phyloP scores from a whole-genome alignment of 1,140 invertebrate species.

The Asobara japonica region DNA sequence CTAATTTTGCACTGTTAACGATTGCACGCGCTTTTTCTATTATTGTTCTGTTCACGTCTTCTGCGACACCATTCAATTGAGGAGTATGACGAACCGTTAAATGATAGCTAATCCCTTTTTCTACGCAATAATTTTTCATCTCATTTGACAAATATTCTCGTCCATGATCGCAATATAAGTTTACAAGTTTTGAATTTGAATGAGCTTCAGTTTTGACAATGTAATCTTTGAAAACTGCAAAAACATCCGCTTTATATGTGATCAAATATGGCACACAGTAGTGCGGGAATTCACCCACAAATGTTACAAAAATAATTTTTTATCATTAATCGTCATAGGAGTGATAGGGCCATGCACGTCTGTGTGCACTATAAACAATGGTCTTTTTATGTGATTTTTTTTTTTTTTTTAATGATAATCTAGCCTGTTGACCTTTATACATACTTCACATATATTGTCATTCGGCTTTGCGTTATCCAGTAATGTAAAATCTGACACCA shows the following conservation, averaged over 20 bases:
- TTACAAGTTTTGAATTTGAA: constrained; percentile 19
- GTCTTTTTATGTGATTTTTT: constrained; percentile 35
- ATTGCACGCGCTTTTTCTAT: constrained; percentile 58
- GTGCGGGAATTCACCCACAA: constrained; percentile 34
- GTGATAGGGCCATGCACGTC: background rate
- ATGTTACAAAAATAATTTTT: constrained; percentile 39
- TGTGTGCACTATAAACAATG: constrained; percentile 48
- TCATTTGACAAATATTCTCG: constrained; percentile 24
- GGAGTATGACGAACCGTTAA: constrained; percentile 1
- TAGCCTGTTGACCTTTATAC: constrained; percentile 60
- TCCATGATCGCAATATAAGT: constrained; percentile 26
- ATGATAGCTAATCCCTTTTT: constrained; percentile 29
- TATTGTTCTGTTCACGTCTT: constrained; percentile 61
- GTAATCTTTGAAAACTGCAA: constrained; percentile 27
- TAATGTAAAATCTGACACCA: background rate
- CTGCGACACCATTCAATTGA: constrained; percentile 35
- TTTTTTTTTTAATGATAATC: constrained; percentile 47
- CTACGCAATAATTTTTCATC: constrained; percentile 14
- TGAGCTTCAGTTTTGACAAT: constrained; percentile 9
- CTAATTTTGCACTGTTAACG: constrained; percentile 46
- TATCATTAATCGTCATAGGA: constrained; percentile 24
- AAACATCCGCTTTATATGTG: constrained; percentile 30
- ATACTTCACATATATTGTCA: constrained; percentile 58
- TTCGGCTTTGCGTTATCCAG: constrained; percentile 36
- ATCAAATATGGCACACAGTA: constrained; percentile 36